A percentile compares a stretch with the other conserved stretches of the same genome.
Conservation (phyloP, 2,113 vertebrate genomes). For the Glaucidium brasilianum region DNA sequence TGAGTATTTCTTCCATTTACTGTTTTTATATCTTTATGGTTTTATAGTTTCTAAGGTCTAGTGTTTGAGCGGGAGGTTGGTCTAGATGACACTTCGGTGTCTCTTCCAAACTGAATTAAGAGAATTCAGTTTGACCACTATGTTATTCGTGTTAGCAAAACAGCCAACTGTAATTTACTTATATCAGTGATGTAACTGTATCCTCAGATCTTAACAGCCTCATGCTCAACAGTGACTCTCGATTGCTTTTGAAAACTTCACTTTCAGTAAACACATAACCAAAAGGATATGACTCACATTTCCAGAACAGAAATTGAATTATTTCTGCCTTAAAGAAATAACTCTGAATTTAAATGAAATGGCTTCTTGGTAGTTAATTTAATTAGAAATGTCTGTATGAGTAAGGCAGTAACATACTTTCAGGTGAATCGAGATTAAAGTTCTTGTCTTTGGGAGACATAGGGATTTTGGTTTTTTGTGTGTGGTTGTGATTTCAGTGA, state of each 20-base stretch:
- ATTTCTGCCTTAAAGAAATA: background rate
- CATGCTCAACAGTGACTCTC: background rate
- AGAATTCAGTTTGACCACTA: background rate
- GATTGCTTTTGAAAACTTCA: background rate
- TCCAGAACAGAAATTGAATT: background rate
- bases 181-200: background rate
- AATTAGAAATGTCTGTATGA: background rate
- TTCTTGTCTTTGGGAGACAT: background rate
- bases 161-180: background rate
- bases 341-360: background rate
- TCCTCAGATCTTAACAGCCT: background rate
- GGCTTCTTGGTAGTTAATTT: background rate
- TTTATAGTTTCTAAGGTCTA: background rate
- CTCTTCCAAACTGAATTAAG: background rate
- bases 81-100: rapidly evolving
- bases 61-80: rapidly evolving
- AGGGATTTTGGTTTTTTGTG: background rate
- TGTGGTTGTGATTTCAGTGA: background rate
- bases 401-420: background rate
- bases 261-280: background rate
- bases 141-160: background rate
- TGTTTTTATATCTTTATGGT: background rate
- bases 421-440: background rate
- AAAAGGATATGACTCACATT: background rate
- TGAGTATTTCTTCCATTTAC: background rate